Percentiles rank a stretch among this genome's conserved stretches.
Conservation (phyloP, 1,140 invertebrate species). For the Cepaea nemoralis region DNA sequence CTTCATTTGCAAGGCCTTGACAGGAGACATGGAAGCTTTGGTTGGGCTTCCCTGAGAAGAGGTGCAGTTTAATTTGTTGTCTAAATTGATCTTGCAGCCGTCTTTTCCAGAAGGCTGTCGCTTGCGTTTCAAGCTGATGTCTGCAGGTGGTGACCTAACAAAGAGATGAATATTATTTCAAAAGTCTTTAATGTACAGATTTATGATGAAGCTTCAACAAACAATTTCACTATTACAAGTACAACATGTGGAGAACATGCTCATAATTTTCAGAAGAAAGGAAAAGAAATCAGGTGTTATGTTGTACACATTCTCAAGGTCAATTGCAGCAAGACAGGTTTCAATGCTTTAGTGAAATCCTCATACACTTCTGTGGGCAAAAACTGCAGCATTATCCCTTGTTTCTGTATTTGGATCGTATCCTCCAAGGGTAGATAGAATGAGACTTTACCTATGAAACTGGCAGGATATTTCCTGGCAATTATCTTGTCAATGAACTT, state of each 20-base stretch:
- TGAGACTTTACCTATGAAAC: not conserved
- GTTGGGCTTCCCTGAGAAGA: conserved; percentile 10
- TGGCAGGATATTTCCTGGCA: not conserved
- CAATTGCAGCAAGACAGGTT: not conserved
- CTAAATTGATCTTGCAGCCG: not conserved
- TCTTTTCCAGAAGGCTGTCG: not conserved
- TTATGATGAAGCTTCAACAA: too few species aligned
- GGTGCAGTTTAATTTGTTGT: not conserved
- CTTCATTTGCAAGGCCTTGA: conserved; percentile 17
- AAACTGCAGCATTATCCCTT: too few species aligned
- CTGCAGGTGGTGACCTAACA: conserved; percentile 13
- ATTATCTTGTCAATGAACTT: not conserved
- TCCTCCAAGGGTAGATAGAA: not conserved
- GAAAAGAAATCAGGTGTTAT: too few species aligned
- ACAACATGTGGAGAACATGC: too few species aligned
- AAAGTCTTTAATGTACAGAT: too few species aligned
- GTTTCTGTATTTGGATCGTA: too few species aligned
- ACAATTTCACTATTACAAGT: too few species aligned
- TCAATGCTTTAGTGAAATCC: too few species aligned
- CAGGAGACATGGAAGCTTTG: not conserved
- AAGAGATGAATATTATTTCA: too few species aligned
- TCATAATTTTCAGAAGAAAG: too few species aligned
- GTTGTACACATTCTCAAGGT: not conserved
- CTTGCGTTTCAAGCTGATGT: not conserved
- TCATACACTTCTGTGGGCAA: too few species aligned